Evolutionary conservation across 2,113 vertebrate genomes (phyloP).

Genomic region (Dipodomys ordii): DNA sequence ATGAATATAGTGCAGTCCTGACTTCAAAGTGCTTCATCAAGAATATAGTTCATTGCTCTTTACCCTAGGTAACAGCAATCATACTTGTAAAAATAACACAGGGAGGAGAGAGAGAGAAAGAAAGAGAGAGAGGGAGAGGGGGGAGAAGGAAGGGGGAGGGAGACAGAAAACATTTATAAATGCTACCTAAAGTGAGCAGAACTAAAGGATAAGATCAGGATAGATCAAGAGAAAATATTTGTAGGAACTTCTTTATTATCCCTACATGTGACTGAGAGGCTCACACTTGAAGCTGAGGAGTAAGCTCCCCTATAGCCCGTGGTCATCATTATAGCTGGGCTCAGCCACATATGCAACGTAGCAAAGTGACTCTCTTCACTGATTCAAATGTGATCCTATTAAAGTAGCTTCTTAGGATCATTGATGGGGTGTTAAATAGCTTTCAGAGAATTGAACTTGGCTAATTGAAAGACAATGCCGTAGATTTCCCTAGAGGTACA

Average conservation of each 20-base stretch:
- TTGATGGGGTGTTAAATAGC: constrained; percentile 58
- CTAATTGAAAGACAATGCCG: constrained; percentile 59
- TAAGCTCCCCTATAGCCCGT: neutral
- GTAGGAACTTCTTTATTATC: neutral
- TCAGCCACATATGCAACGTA: neutral
- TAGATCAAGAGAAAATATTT: neutral
- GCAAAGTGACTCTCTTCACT: neutral
- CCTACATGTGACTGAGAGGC: fast-evolving
- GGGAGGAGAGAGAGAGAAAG: too few species aligned
- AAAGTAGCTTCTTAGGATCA: constrained; percentile 17
- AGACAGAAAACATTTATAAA: neutral
- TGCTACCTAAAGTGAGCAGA: neutral
- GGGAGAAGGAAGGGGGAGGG: fast-evolving
- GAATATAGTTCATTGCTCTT: neutral
- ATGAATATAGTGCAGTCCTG: neutral
- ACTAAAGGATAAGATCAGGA: neutral
- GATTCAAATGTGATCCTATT: constrained; percentile 19
- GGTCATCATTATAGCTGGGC: neutral
- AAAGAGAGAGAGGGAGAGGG: fast-evolving
- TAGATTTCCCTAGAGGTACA: constrained; percentile 63
- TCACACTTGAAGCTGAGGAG: neutral
- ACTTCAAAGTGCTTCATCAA: neutral
- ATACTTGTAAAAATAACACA: neutral
- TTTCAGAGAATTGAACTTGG: constrained; percentile 62
- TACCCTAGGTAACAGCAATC: neutral